Base-by-base conservation (phyloP, 2,888 invertebrate species). In the Charanyca ferruginea region DNA sequence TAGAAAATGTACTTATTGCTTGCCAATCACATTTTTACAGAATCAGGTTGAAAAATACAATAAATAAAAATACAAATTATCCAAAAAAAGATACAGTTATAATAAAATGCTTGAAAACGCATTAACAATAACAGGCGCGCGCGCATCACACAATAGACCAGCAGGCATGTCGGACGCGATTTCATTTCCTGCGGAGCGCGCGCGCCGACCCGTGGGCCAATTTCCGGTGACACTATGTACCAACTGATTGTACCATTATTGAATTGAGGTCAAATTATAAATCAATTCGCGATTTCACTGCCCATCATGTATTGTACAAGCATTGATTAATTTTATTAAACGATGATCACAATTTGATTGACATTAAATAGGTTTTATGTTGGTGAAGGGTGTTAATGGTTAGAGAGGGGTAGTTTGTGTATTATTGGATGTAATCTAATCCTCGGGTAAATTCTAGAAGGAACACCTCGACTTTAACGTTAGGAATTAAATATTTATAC, bases 171-270 rank as follows among this genome's bases (percentile, higher is more conserved):
- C 91, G 91, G 91, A 91, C 91, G 93, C 94, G 92, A 91, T 94
- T 93, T 94, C 94, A 94, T 95, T 92, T 95, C 94, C 95, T 90
- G 82, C 65, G 68, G 44, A 75, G 91, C 91, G 93, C 91, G 92
- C 87, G 93, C 94, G 93, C 91, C 90, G 93, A 90, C 87, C 92
- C 92, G 91, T 88, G 86, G 80, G 83, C 89, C 89, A 91, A 94
- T 94, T 91, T 94, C 94, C 94, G 91, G 88, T 83, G 86, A 83
- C 86, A 84, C 84, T 85, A 81, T 76, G 83, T 84, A 77, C 82
- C 72, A 79, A 83, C 78, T 77, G 75, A 88, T 87, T 86, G 84
- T 84, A 82, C 80, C 66, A 74, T 79, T 85, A 85, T 83, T 83
- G 76, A 79, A 83, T 84, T 73, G 73, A 77, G 77, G 82, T 64